Base-by-base conservation (phyloP, 2,888 invertebrate species). In the Syritta pipiens region DNA sequence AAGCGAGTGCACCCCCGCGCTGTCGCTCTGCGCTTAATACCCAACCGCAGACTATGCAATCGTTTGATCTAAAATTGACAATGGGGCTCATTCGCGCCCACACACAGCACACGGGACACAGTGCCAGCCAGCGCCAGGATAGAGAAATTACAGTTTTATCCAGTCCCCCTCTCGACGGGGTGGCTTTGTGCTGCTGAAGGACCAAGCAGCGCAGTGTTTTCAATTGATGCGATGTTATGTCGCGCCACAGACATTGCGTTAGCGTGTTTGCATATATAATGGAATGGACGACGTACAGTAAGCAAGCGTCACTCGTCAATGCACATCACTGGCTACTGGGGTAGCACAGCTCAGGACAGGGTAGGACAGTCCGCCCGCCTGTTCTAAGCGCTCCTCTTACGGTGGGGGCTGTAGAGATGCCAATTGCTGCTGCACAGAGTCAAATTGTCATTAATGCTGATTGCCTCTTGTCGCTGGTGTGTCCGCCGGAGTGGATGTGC, bases 41-140 rank as follows among this genome's bases (percentile, higher is more conserved):
- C 67, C 74, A 74, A 79, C 79, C 79, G 53, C 74, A 74, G 79
- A 74, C 74, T 67, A 79, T 74, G 67, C 67, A 62, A 67, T 48
- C 74, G 55, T 74, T 74, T 79, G 79, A 79, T 79, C 79, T 79
- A 62, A 79, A 79, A 79, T 79, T 74, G 79, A 62, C 79, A 74
- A 79, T 74, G 74, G 74, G 48, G 53, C 67, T 68, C 62, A 40
- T 68, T 74, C 74, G 67, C 55, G 57, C 55, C 40, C 42, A 30
- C 59, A 22, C 35, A 46, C 12, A 5, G 22, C n/a, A 20, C 24
- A 10, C 19, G n/a, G n/a, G n/a, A n/a, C n/a, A n/a, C n/a, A n/a
- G n/a, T n/a, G n/a, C n/a, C n/a, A n/a, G n/a, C 1, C 22, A 42
- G 6, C 12, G 9, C 44, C 62, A 30, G 12, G 26, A 32, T 46